Percentiles rank a stretch among this genome's conserved stretches.
phyloP scores from a whole-genome alignment of 2,888 invertebrate genomes.

The Sylvicola fuscatus region DNA sequence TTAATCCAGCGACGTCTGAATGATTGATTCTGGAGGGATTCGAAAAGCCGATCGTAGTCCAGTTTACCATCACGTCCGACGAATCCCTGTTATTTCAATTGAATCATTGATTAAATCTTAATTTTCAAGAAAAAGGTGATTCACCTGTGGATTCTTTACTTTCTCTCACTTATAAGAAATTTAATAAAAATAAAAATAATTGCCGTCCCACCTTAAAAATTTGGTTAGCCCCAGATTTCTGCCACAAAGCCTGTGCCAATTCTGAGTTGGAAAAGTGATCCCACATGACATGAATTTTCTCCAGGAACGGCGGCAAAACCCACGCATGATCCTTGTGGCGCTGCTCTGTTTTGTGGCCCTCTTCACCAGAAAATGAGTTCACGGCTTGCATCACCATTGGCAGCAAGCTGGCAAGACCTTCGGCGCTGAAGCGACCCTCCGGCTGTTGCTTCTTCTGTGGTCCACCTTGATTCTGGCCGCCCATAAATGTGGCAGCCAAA shows the following conservation, averaged over 20 bases:
- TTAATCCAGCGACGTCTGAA: constrained; percentile 66
- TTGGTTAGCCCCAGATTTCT: constrained; percentile 48
- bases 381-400: constrained; percentile 47
- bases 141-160: no score
- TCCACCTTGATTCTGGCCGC: constrained; percentile 15
- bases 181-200: neutral
- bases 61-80: constrained; percentile 45
- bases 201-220: constrained; percentile 35
- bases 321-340: constrained; percentile 49
- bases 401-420: constrained; percentile 30
- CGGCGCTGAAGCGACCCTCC: constrained; percentile 8
- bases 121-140: no score
- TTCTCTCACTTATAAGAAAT: no score
- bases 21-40: constrained; percentile 59
- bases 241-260: constrained; percentile 49
- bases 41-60: constrained; percentile 50
- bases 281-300: constrained; percentile 51
- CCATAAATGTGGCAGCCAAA: constrained; percentile 33
- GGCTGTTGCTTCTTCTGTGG: constrained; percentile 7
- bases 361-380: constrained; percentile 36
- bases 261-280: constrained; percentile 63
- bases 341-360: constrained; percentile 35
- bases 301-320: constrained; percentile 48
- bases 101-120: neutral
- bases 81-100: constrained; percentile 27